Base-by-base conservation (phyloP, 2,888 invertebrate species). In the Coenonympha arcania region DNA sequence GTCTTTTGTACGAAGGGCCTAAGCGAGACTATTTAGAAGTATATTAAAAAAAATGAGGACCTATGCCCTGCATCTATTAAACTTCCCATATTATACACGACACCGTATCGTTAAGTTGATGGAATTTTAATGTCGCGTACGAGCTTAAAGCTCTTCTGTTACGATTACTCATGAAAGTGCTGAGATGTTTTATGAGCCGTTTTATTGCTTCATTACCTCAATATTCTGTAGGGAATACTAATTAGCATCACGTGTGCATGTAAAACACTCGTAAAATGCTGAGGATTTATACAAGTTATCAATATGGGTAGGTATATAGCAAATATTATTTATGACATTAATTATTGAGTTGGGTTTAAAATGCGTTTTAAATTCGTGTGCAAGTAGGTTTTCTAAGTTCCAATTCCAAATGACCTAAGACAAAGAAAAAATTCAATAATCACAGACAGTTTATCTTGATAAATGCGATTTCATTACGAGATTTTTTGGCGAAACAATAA, bases 121-220 rank as follows among this genome's bases (percentile, higher is more conserved):
- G 20, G 50, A 50, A 54, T 54, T 47, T 54, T 50, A 30, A 54
- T 50, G 54, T 40, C 50, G 47, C 50, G 44, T 43, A 47, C 50
- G 36, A 50, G 53, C 45, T 46, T 46, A 43, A 40, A 50, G 50
- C 50, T 50, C 46, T 50, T 50, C 50, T 43, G 44, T 52, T 41
- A 41, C 43, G 42, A 49, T 46, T n/a, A 37, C 45, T 48, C 48
- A 42, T 45, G 50, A 55, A 52, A 52, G 53, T 50, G 52, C 52
- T 36, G 52, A 50, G 55, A 55, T 53, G 53, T 53, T 55, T 55
- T 55, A 55, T 53, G 55, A 44, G 44, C 47, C 53, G 41, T 48
- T 55, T 55, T 53, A 55, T 55, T 53, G 50, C 53, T 50, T 50
- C 55, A 55, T 53, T 55, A 48, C 52, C 53, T 53, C 45, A 45